phyloP scores from a whole-genome alignment of 1,140 invertebrate genomes.

The Pseudomyrmex gracilis region DNA sequence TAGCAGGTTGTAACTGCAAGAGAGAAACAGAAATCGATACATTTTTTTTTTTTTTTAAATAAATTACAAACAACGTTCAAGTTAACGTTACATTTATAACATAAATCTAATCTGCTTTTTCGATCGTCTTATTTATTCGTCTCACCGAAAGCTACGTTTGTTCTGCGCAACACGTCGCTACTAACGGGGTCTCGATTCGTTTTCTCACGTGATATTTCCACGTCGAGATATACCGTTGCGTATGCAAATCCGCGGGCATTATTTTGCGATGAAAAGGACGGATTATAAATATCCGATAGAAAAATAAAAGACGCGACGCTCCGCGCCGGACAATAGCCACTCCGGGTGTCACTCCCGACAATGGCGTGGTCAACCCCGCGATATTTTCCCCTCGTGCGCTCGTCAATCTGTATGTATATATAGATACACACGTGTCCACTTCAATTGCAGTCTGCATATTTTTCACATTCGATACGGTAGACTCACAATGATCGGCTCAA shows the following conservation, averaged over 20 bases:
- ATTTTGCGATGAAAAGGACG: constrained; percentile 41
- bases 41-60: too few relatives aligned
- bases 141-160: constrained; percentile 12
- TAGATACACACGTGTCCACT: not conserved
- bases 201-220: constrained; percentile 58
- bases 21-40: too few relatives aligned
- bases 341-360: constrained; percentile 30
- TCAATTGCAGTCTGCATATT: not conserved
- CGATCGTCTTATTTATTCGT: constrained; percentile 31
- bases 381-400: constrained; percentile 1
- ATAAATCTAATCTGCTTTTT: not conserved
- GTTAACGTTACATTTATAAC: not conserved
- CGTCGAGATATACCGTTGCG: constrained; percentile 55
- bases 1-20: too few relatives aligned
- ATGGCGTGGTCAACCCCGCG: constrained; percentile 30
- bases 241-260: constrained; percentile 52
- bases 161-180: constrained; percentile 21
- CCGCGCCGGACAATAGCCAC: constrained; percentile 35
- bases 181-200: constrained; percentile 41
- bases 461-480: too few relatives aligned
- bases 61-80: too few relatives aligned
- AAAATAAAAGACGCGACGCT: constrained; percentile 21
- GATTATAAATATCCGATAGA: constrained; percentile 46
- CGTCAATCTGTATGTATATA: not conserved
- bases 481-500: too few relatives aligned